These are phyloP conservation scores for Trichopria drosophilae DNA, from an alignment of 2,888 invertebrate species.

Conservation along the genomic window DNA sequence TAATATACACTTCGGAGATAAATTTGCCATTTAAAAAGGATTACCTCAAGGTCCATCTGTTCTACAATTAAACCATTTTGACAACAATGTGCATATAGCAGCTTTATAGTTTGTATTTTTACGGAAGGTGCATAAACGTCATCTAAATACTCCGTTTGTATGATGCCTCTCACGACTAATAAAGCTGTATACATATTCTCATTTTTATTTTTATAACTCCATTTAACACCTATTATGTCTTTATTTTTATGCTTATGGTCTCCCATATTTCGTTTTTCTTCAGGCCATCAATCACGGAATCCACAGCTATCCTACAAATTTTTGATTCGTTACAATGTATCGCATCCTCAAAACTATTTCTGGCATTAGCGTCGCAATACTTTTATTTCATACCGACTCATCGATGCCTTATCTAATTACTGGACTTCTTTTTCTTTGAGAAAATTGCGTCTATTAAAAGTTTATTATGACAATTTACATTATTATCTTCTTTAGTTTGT, in stretches of 20 bases:
- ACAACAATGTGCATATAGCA: too few relatives aligned
- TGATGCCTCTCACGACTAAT: too few relatives aligned
- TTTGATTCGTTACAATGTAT: too few relatives aligned
- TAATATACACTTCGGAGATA: too few relatives aligned
- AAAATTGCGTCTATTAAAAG: too few relatives aligned
- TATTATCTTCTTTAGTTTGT: too few relatives aligned
- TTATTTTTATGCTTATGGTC: slow-evolving; percentile 6
- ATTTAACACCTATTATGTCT: neutral
- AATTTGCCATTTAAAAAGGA: too few relatives aligned
- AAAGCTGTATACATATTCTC: neutral
- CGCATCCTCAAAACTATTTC: slow-evolving; percentile 12
- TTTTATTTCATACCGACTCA: slow-evolving; percentile 7
- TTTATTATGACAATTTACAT: too few relatives aligned
- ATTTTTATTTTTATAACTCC: slow-evolving; percentile 4
- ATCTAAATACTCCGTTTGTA: too few relatives aligned
- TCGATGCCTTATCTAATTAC: slow-evolving; percentile 7
- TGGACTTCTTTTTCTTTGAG: slow-evolving; percentile 7
- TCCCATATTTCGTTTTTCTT: slow-evolving; percentile 14
- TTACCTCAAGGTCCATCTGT: too few relatives aligned
- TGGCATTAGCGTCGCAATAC: slow-evolving; percentile 7
- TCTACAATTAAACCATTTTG: too few relatives aligned
- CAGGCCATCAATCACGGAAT: slow-evolving; percentile 17
- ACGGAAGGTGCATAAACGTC: neutral
- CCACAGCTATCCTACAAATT: slow-evolving; percentile 16
- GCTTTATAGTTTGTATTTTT: neutral